Base-by-base conservation (phyloP, 2,888 invertebrate genomes). In the Dicranocentrus wangi region DNA sequence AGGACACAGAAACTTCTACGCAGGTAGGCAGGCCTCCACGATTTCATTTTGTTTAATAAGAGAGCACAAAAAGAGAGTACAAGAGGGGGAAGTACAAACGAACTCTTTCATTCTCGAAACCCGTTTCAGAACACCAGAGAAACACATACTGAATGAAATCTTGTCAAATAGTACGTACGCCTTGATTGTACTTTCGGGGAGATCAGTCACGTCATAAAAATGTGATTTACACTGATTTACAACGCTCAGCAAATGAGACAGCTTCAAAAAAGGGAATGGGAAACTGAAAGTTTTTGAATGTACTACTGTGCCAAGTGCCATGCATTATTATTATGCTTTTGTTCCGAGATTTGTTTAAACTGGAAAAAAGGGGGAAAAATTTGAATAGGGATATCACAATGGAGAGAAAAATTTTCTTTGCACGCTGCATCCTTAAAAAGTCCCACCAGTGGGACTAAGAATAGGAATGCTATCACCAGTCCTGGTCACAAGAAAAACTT, bases 211-310 rank as follows among this genome's bases (percentile, higher is more conserved):
- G 70, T 70, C 70, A 70, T 58, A 70, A 70, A 70, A 55, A 42
- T 58, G 42, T 58, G 70, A 70, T 58, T 70, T 58, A 58, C 39
- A 17, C 58, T 58, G 70, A 70, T 70, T 70, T 70, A 58, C 58
- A 25, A 55, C 55, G 13, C 23, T 13, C 53, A 21, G 23, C 32
- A 70, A 70, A 55, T 47, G 47, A 47, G 47, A 47, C 47, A 47
- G 47, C 15, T 10, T n/a, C n/a, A 47, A 47, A n/a, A n/a, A 47
- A 47, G 7, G 10, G 32, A 10, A 47, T n/a, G 47, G 47, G 47
- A 47, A 47, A 47, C 15, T 10, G 15, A n/a, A 32, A 32, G 32
- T 32, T 32, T 32, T n/a, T 32, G 5, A 32, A 32, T 10, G 32
- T 32, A n/a, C n/a, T n/a, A n/a, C n/a, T n/a, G n/a, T n/a, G n/a